Evolutionary conservation across 2,113 vertebrate genomes (phyloP).

Genomic region (Rhineura floridana): DNA sequence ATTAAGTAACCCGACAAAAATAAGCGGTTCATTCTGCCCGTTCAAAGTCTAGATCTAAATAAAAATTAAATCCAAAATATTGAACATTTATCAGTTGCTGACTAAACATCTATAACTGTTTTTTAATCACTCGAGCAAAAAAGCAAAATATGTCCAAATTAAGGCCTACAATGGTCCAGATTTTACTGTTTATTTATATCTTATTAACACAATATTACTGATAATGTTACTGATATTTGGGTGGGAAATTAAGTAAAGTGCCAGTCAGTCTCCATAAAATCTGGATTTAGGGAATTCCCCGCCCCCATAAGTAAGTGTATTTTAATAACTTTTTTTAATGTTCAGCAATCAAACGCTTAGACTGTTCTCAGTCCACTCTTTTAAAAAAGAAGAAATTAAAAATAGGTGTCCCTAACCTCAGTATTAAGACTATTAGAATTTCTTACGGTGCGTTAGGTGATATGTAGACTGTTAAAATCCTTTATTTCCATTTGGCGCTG

Average conservation of each 20-base stretch:
- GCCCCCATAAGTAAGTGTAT: neutral
- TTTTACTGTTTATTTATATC: neutral
- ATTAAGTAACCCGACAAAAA: neutral
- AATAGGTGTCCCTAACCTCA: neutral
- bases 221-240: neutral
- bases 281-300: neutral
- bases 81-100: neutral
- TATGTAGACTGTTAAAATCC: neutral
- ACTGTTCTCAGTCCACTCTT: neutral
- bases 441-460: neutral
- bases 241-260: conserved; percentile 11
- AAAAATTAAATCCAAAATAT: neutral
- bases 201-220: neutral
- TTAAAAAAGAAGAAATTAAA: neutral
- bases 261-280: neutral
- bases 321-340: neutral
- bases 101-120: too few species aligned
- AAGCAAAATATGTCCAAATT: neutral
- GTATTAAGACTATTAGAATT: neutral
- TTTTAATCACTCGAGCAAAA: neutral
- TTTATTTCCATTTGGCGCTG: neutral
- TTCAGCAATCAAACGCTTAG: neutral
- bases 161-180: neutral
- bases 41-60: neutral
- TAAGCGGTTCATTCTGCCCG: neutral